Evolutionary conservation across 2,797 vertebrate genomes (phyloP), one percentile per base, ranked within the genome.

Genomic region (Thunnus albacares): DNA sequence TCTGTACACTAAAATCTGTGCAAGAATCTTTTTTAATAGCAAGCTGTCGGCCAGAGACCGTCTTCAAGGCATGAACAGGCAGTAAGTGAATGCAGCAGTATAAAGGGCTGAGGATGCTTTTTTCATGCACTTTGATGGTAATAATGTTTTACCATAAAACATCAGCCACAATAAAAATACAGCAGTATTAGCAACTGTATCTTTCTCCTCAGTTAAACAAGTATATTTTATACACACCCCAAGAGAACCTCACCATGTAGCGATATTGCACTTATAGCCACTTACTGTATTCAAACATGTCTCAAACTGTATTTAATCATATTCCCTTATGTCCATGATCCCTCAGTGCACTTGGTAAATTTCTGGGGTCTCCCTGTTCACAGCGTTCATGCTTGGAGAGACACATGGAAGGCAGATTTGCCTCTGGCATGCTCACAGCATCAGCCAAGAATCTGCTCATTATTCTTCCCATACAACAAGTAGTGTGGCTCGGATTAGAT

Each of bases 341-440:
- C 75, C 75, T 77, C 18, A 0, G 38, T 81, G 74, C 56, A 49
- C 70, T 84, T 67, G 24, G 73, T 78, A 75, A 81, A 82, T 74
- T 84, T 84, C 79, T 69, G 61, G 80, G 81, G 61, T 83, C 66
- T 89, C 57, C 78, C 83, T 62, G 43, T 84, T 83, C 62, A 70
- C 67, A 71, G 66, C 64, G 28, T 85, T 87, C 75, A 81, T 85
- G 83, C 89, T 84, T 73, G 62, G 81, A 81, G 74, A 88, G 77
- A 82, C 82, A 87, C 66, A 86, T 49, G 59, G 76, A 88, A 81
- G 87, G 84, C 83, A 89, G 64, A 89, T 90, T 81, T 79, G 93
- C 94, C 89, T 79, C 84, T 90, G 88, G 94, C 93, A 80, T 74
- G 82, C 89, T 87, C 75, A 82, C 73, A 88, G 89, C 87, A 69